A percentile compares a stretch with the other conserved stretches of the same genome.
Conservation (phyloP, 2,113 vertebrate genomes). For the Tinamus guttatus region DNA sequence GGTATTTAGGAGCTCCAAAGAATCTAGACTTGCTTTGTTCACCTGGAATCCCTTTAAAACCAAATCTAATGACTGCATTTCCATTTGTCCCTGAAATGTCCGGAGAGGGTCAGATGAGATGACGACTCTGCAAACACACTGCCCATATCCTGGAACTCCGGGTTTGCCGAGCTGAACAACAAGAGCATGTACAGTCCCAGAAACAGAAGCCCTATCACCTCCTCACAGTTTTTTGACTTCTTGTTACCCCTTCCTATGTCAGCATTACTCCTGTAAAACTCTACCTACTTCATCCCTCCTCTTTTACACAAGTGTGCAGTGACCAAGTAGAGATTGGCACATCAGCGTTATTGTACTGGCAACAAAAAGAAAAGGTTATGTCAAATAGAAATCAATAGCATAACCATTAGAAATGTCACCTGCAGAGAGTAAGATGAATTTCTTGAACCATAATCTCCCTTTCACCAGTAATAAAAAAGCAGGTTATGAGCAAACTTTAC, state of each 20-base stretch:
- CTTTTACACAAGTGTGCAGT: background rate
- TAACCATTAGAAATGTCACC: conserved; percentile 25
- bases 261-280: background rate
- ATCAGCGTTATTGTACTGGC: background rate
- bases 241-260: background rate
- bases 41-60: background rate
- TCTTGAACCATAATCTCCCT: background rate
- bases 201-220: background rate
- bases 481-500: background rate
- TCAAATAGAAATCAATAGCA: conserved; percentile 37
- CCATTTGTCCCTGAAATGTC: background rate
- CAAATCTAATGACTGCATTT: background rate
- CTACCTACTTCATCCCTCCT: background rate
- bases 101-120: background rate
- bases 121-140: background rate
- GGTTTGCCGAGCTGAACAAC: background rate
- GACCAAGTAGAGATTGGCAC: background rate
- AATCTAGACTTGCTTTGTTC: background rate
- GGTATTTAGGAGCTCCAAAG: background rate
- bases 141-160: background rate
- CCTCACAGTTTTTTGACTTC: background rate
- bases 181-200: background rate
- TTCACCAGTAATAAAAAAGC: background rate
- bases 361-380: conserved; percentile 26
- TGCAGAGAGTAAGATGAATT: conserved; percentile 40